Evolutionary conservation across 2,113 vertebrate genomes (phyloP).

Genomic region (Notothenia coriiceps): DNA sequence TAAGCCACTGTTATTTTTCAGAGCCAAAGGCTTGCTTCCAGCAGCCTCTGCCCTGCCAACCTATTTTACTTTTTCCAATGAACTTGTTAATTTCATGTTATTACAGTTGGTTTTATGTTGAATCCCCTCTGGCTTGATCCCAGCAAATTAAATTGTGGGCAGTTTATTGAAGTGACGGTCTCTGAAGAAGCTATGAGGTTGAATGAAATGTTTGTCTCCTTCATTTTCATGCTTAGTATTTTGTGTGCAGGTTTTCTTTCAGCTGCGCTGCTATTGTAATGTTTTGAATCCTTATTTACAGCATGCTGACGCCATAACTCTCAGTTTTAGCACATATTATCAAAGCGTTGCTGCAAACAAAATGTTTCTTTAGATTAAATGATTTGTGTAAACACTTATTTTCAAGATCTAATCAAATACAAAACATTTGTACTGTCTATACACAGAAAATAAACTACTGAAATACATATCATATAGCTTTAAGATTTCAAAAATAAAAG

Average conservation of each 20-base stretch:
- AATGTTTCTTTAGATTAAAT: constrained; percentile 19
- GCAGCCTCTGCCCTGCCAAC: constrained; percentile 14
- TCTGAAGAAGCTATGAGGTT: constrained; percentile 65
- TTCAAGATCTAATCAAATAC: neutral
- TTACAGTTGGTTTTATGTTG: constrained; percentile 75
- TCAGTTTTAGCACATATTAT: constrained; percentile 15
- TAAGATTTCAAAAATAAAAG: neutral
- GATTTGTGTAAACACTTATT: neutral
- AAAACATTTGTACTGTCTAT: neutral
- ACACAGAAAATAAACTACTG: neutral
- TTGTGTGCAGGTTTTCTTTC: constrained; percentile 43
- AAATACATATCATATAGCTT: neutral
- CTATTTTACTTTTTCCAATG: constrained; percentile 58
- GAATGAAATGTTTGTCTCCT: constrained; percentile 56
- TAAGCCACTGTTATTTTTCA: constrained; percentile 64
- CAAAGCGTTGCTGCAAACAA: constrained; percentile 15
- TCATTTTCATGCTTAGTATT: constrained; percentile 29
- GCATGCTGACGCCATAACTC: constrained; percentile 4
- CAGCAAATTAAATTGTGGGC: constrained; percentile 74
- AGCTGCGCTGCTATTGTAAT: constrained; percentile 21
- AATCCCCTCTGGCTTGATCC: constrained; percentile 75
- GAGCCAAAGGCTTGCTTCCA: constrained; percentile 56
- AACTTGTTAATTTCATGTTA: constrained; percentile 77
- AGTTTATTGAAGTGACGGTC: constrained; percentile 76
- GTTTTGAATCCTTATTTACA: constrained; percentile 41